These are phyloP conservation scores for Ichneumoninae sp. DNA, from an alignment of 2,888 invertebrate genomes.

Conservation along the genomic window DNA sequence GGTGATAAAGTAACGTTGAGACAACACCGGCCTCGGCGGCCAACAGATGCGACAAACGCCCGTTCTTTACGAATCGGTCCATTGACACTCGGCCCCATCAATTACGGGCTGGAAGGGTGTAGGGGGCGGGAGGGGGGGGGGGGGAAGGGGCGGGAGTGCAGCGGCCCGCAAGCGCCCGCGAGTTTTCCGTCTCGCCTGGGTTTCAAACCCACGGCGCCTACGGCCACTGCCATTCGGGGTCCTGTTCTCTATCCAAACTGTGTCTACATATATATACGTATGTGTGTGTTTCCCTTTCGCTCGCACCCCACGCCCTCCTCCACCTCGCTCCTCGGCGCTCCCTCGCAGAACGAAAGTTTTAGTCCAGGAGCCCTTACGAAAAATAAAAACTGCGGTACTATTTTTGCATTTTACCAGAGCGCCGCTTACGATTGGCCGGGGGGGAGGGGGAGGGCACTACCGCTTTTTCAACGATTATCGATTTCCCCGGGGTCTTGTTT, in stretches of 20 bases:
- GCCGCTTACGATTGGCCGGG: background rate
- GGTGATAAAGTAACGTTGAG: constrained; percentile 64
- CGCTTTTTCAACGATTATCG: constrained; percentile 60
- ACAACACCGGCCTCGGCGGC: constrained; percentile 65
- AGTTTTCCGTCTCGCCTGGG: constrained; percentile 67
- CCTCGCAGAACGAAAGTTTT: constrained; percentile 46
- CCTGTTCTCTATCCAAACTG: constrained; percentile 53
- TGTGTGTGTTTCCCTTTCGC: background rate
- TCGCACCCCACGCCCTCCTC: background rate
- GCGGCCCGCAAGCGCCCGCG: constrained; percentile 9
- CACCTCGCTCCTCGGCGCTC: background rate
- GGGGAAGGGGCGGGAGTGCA: background rate
- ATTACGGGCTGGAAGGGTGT: constrained; percentile 69
- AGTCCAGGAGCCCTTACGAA: constrained; percentile 45
- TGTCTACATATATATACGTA: background rate
- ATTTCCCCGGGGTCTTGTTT: constrained; percentile 58
- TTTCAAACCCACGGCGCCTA: constrained; percentile 67
- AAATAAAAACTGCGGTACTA: constrained; percentile 50
- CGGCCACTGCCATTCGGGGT: constrained; percentile 55
- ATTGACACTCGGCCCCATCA: constrained; percentile 77
- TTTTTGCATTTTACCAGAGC: constrained; percentile 61
- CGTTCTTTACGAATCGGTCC: constrained; percentile 75
- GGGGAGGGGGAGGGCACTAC: constrained; percentile 15
- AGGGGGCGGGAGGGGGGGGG: constrained; percentile 4
- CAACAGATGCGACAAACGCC: constrained; percentile 75